phyloP scores from a whole-genome alignment of 2,113 vertebrate genomes.

The Uria lomvia region DNA sequence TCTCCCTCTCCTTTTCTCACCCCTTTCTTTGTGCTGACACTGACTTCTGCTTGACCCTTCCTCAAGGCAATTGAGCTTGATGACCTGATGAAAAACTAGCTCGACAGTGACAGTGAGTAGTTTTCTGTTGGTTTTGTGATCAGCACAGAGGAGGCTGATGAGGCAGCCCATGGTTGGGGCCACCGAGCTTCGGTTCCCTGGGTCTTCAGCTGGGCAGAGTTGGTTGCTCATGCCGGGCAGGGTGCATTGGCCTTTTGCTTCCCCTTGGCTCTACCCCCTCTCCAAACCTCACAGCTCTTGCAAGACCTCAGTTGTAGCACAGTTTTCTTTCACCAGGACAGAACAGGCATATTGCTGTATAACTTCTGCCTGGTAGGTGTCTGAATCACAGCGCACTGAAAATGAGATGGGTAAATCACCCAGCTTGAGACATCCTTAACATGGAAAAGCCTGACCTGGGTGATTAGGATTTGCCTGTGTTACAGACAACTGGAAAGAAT shows the following conservation, averaged over 20 bases:
- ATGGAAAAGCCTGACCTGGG: background rate
- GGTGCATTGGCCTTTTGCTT: background rate
- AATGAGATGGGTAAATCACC: background rate
- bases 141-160: background rate
- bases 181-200: background rate
- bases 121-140: background rate
- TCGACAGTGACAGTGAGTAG: background rate
- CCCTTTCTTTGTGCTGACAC: background rate
- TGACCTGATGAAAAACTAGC: background rate
- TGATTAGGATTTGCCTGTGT: background rate
- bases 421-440: background rate
- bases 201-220: rapidly evolving
- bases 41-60: background rate
- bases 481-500: background rate
- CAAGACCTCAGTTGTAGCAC: background rate
- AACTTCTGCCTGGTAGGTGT: background rate
- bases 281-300: background rate
- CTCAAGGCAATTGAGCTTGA: background rate
- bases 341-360: rapidly evolving
- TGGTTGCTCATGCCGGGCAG: background rate
- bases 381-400: background rate
- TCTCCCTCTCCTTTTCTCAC: background rate
- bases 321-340: background rate
- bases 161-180: background rate
- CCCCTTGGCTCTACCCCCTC: background rate